Evolutionary conservation across 1,140 invertebrate species (phyloP).

Genomic region (Bombus confusus): DNA sequence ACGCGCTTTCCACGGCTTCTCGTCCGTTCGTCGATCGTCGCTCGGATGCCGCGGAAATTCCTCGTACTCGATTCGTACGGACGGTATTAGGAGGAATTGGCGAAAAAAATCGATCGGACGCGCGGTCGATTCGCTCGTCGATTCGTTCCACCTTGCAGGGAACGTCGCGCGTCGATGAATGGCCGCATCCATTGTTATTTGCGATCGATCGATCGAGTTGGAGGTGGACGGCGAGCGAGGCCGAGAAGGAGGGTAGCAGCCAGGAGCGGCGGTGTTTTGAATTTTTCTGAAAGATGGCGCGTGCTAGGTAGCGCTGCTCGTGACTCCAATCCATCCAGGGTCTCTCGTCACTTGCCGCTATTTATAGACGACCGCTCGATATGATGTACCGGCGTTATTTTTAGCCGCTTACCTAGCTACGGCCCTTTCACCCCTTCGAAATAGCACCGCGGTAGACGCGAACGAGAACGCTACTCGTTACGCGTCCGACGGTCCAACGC

Average conservation of each 20-base stretch:
- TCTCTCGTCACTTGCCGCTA: conserved; percentile 70
- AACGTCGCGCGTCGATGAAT: not conserved
- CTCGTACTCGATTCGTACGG: too few species aligned
- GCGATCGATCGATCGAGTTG: not conserved
- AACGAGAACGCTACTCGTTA: conserved; percentile 18
- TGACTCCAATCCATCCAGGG: conserved; percentile 70
- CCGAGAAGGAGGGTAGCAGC: not conserved
- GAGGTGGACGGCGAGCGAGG: not conserved
- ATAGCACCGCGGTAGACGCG: conserved; percentile 43
- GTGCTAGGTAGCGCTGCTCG: conserved; percentile 46
- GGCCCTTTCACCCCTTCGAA: conserved; percentile 64
- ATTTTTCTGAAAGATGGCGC: conserved; percentile 61
- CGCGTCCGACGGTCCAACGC: too few species aligned
- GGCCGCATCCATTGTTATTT: not conserved
- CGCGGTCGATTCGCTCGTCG: not conserved
- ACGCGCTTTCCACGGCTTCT: too few species aligned
- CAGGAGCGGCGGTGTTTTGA: conserved; percentile 11
- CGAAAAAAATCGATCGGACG: too few species aligned
- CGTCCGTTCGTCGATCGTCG: not conserved
- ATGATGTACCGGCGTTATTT: conserved; percentile 80
- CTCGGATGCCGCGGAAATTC: too few species aligned
- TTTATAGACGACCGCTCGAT: conserved; percentile 81
- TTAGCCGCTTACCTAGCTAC: conserved; percentile 73
- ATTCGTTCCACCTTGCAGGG: not conserved
- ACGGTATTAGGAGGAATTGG: too few species aligned